phyloP scores from a whole-genome alignment of 2,888 invertebrate genomes.

The Bombyx huttoni region DNA sequence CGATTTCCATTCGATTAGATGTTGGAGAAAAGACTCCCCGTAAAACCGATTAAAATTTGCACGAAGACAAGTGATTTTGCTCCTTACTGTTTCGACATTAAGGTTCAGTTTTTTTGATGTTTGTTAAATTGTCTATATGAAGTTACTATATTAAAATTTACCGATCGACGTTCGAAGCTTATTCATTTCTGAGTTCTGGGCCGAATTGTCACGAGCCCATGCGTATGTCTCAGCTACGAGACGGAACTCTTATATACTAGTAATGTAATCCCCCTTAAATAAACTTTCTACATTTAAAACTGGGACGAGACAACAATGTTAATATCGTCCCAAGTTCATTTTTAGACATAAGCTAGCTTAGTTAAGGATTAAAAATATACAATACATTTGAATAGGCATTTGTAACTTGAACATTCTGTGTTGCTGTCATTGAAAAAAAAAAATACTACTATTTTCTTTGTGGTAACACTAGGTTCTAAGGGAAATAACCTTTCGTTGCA shows the following conservation, averaged over 20 bases:
- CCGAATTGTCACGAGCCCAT: neutral
- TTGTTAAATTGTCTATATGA: no score
- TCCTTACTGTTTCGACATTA: no score
- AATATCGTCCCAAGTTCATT: conserved; percentile 35
- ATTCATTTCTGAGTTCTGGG: neutral
- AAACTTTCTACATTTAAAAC: conserved; percentile 1
- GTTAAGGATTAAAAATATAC: conserved; percentile 41
- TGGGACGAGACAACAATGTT: conserved; percentile 15
- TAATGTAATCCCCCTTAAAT: conserved; percentile 5
- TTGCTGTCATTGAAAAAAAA: conserved; percentile 4
- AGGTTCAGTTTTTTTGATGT: no score
- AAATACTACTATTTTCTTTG: conserved; percentile 24
- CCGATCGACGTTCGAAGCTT: no score
- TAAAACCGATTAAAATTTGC: no score
- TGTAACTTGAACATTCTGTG: conserved; percentile 38
- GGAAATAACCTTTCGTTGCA: conserved; percentile 30
- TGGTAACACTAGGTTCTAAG: conserved; percentile 35
- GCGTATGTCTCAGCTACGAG: neutral
- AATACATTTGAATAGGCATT: conserved; percentile 43
- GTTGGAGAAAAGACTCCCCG: no score
- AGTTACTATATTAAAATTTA: no score
- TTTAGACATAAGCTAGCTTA: conserved; percentile 55
- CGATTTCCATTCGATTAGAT: no score
- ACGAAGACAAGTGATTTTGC: no score
- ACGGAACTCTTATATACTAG: neutral